Conservation (phyloP, 2,888 invertebrate genomes). For the Polydrusus tereticollis region DNA sequence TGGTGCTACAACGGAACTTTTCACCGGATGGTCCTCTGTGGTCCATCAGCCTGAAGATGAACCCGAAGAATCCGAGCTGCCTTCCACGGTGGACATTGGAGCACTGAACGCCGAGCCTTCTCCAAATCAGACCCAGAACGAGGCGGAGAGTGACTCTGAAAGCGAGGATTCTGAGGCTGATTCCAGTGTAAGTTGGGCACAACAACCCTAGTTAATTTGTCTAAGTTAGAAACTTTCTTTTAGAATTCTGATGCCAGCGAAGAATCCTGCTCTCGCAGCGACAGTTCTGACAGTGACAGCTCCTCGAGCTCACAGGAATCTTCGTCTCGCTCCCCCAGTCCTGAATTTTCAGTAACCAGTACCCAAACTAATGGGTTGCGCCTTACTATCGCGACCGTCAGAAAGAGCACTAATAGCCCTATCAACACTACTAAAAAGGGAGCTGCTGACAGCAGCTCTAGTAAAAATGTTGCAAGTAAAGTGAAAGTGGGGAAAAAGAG, state of each 20-base stretch:
- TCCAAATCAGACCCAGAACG: constrained; percentile 57
- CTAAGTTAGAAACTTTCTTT: constrained; percentile 47
- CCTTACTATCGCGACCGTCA: constrained; percentile 74
- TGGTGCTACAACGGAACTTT: constrained; percentile 64
- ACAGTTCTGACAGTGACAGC: constrained; percentile 65
- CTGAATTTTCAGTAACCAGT: constrained; percentile 74
- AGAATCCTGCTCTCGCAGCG: constrained; percentile 65
- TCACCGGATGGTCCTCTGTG: constrained; percentile 71
- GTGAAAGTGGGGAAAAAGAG: constrained; percentile 29
- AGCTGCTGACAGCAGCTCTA: not conserved
- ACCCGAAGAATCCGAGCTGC: constrained; percentile 74
- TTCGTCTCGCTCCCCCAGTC: constrained; percentile 64
- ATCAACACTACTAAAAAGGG: constrained; percentile 62
- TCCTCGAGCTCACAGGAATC: constrained; percentile 65
- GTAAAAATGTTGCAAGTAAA: constrained; percentile 14
- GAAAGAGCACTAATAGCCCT: constrained; percentile 57
- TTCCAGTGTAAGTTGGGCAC: constrained; percentile 67
- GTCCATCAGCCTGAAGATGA: constrained; percentile 73
- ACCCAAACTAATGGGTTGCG: constrained; percentile 73
- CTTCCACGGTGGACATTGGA: constrained; percentile 76
- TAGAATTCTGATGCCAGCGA: constrained; percentile 68
- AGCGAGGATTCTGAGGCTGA: constrained; percentile 71
- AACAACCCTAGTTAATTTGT: too few relatives aligned
- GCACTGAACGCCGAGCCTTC: constrained; percentile 46
- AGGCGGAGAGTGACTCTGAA: constrained; percentile 68